Evolutionary conservation across 1,140 invertebrate species (phyloP), one percentile per base, ranked within the genome.

Genomic region (Zaprionus lachaisei): DNA sequence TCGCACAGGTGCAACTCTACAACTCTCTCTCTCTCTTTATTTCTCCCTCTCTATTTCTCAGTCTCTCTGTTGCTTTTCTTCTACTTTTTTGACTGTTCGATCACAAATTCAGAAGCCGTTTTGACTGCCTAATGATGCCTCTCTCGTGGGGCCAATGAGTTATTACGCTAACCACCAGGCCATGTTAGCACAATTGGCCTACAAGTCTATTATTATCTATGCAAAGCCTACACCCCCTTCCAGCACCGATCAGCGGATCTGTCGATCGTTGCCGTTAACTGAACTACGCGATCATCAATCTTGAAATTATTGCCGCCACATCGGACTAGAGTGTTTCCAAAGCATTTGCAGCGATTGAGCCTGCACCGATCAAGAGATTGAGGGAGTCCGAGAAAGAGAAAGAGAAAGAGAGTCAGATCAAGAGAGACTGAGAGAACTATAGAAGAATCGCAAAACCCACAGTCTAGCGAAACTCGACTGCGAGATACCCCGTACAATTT

Each of bases 131-230:
- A 87, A 87, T 87, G 85, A 90, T 81, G 71, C 75, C 81, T 74
- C 62, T 65, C 69, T 64, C 74, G 75, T 24, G 63, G 14, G 57
- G 58, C 68, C 84, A 63, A 87, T 87, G 84, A 87, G 89, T 87
- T 87, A 87, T 87, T 89, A 87, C 84, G 85, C 78, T 89, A 89
- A 87, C 83, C 83, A 87, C 74, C 72, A 89, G 17, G 84, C 85
- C 84, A 90, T 87, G 83, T 89, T 87, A 87, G 84, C 83, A 87
- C 84, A 87, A 87, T 87, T 87, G 85, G 85, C 83, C 85, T 72
- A 84, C 81, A 84, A 87, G 84, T 87, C 84, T 89, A 87, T 87
- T 89, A 87, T 87, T 87, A 87, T 87, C 89, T 90, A 87, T 87
- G 81, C 81, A 79, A 79, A 84, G 60, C 74, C 77, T 80, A 71